Conservation (phyloP, 2,888 invertebrate species). For the Nephrotoma guestfalica region DNA sequence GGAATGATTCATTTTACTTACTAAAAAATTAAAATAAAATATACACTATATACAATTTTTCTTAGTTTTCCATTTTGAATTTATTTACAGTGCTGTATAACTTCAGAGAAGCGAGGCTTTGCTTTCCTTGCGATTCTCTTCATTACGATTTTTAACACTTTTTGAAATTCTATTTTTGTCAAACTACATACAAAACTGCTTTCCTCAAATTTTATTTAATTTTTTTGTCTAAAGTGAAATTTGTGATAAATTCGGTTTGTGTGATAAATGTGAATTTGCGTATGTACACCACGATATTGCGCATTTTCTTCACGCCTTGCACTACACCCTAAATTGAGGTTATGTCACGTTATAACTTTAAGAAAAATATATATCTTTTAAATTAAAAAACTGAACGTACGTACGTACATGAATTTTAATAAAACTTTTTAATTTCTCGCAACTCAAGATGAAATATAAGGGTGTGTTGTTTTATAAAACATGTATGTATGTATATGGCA, state of each 20-base stretch:
- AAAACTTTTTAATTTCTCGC: not conserved
- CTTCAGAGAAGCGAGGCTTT: not conserved
- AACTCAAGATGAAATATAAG: not conserved
- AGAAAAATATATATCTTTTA: not conserved
- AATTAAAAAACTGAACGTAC: not conserved
- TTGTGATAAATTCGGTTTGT: not conserved
- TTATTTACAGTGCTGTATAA: not conserved
- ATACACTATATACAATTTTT: not conserved
- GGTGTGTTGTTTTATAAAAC: not conserved
- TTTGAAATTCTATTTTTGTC: not conserved
- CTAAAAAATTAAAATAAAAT: not conserved
- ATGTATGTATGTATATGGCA: not conserved
- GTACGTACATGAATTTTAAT: not conserved
- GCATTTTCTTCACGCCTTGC: constrained; percentile 10
- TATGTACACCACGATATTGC: constrained; percentile 3
- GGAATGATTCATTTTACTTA: not conserved
- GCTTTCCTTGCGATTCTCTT: not conserved
- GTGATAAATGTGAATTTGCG: not conserved
- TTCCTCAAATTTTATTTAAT: not conserved
- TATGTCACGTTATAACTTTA: constrained; percentile 7
- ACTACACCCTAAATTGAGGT: constrained; percentile 11
- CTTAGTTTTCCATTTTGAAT: not conserved
- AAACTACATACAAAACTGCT: not conserved
- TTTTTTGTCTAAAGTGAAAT: not conserved
- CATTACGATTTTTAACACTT: not conserved